phyloP scores from a whole-genome alignment of 2,797 vertebrate genomes.

The Melanogrammus aeglefinus region DNA sequence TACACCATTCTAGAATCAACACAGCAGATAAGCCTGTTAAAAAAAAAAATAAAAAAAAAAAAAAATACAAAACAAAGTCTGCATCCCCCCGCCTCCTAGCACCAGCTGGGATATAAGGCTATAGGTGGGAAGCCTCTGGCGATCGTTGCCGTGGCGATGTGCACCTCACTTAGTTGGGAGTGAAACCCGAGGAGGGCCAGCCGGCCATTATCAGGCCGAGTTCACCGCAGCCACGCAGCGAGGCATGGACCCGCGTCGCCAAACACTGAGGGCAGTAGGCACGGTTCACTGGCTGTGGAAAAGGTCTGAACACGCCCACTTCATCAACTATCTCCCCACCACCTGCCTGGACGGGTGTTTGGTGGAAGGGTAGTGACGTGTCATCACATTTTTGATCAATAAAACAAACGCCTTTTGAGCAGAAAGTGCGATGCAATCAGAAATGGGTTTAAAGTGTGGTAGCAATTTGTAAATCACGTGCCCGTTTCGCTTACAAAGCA shows the following conservation, averaged over 20 bases:
- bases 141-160: conserved; percentile 58
- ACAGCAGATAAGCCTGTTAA: background rate
- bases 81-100: background rate
- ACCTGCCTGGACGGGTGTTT: background rate
- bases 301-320: conserved; percentile 1
- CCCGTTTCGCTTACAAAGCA: too few species aligned
- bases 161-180: conserved; percentile 58
- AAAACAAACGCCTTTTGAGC: background rate
- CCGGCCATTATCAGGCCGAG: conserved; percentile 31
- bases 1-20: background rate
- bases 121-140: conserved; percentile 34
- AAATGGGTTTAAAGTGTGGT: background rate
- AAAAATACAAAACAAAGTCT: background rate
- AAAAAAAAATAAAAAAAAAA: background rate
- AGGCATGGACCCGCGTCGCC: conserved; percentile 15
- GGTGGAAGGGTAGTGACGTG: background rate
- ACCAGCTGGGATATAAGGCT: conserved; percentile 23
- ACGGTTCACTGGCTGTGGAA: background rate
- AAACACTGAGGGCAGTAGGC: background rate
- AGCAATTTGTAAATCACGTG: too few species aligned
- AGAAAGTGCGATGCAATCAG: background rate
- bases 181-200: conserved; percentile 68
- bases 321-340: background rate
- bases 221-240: conserved; percentile 14
- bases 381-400: background rate